Evolutionary conservation across 2,888 invertebrate species (phyloP), one percentile per base, ranked within the genome.

Genomic region (Tipula lateralis): DNA sequence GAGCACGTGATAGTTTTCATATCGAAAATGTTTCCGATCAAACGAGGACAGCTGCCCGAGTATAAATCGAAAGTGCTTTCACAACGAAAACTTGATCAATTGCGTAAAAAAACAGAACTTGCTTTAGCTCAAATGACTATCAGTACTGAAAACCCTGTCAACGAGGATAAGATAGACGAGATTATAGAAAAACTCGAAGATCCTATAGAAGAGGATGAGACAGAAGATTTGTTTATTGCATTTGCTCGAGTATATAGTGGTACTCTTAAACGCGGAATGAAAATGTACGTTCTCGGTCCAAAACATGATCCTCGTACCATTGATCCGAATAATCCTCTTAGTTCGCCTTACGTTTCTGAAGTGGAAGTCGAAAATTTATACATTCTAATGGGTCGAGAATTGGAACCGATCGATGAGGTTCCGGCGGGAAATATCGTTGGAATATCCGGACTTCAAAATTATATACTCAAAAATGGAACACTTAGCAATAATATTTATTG

Each of bases 161-260:
- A 24, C 0, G 29, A 39, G 19, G 84, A 84, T 34, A 19, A 86
- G 12, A 86, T 80, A 24, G 84, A 85, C 29, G 81, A 83, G 85
- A 86, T 87, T 86, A 87, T 87, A 84, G 88, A 88, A 81, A 86
- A 87, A 29, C 87, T 86, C 5, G 87, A 86, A 85, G 86, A 86
- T 32, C 85, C 84, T 50, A 16, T 66, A 44, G 87, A 87, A 34
- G 66, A 86, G 19, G 89, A 90, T 50, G 87, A 87, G 13, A 86
- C 88, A 13, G 89, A 90, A 84, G 93, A 94, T 85, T 93, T 93
- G 80, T 95, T 98, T 88, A 92, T 99, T 86, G 99, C 97, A 0
- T 97, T 99, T 91, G 97, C 97, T 19, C 93, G 99, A 88, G 93
- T 99, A 39, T 99, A 96, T 89, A 97, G 97, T 89, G 99, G 99